phyloP scores from a whole-genome alignment of 2,113 vertebrate genomes.

The Phrynosoma blainvillii region DNA sequence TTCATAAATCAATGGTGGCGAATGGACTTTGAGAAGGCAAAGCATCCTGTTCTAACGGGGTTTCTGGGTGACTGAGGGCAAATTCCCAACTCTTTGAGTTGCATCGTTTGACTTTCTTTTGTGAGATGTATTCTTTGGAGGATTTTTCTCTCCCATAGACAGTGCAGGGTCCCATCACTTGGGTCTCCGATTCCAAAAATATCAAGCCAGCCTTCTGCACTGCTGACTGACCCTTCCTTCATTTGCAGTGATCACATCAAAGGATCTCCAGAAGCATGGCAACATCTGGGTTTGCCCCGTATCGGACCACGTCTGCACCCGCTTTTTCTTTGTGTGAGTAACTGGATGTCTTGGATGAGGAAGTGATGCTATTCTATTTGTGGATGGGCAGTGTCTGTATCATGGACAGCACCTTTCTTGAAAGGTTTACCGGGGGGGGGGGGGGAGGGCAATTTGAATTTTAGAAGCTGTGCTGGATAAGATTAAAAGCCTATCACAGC shows the following conservation, averaged over 20 bases:
- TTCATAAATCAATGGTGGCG: no score
- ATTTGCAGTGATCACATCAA: slow-evolving; percentile 95
- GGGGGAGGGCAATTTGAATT: not conserved
- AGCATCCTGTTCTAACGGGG: not conserved
- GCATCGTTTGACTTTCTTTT: no score
- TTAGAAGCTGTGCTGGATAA: not conserved
- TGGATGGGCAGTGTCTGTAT: not conserved
- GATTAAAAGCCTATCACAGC: not conserved
- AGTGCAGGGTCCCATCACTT: not conserved
- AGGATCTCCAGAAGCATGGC: slow-evolving; percentile 99
- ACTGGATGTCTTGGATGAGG: fast-evolving
- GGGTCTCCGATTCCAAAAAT: no score
- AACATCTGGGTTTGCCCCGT: slow-evolving; percentile 99
- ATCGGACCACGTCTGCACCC: slow-evolving; percentile 97
- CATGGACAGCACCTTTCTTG: no score
- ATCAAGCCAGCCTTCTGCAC: not conserved
- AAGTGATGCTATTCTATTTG: not conserved
- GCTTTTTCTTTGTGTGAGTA: slow-evolving; percentile 99
- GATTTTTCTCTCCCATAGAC: not conserved
- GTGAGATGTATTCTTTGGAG: not conserved
- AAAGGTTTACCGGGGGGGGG: not conserved
- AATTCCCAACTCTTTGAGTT: not conserved
- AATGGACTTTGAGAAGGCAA: no score
- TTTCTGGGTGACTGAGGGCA: not conserved
- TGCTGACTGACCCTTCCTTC: not conserved